Conservation (phyloP, 1,140 invertebrate genomes). For the Papilio dardanus region DNA sequence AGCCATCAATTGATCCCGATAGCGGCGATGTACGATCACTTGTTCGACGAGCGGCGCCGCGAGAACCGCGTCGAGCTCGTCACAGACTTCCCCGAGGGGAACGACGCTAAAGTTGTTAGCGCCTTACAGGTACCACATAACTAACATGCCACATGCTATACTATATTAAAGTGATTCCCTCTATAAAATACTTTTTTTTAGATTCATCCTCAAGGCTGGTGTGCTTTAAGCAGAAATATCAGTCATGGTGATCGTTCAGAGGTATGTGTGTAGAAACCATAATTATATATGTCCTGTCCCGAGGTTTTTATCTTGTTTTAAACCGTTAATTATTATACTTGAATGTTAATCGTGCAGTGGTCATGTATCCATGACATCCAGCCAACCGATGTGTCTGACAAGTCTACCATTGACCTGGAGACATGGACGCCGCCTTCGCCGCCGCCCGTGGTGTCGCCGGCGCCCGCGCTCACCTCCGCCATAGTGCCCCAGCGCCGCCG, state of each 20-base stretch:
- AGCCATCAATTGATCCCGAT: constrained; percentile 91
- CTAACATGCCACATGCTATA: not conserved
- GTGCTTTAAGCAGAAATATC: constrained; percentile 93
- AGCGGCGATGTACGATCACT: constrained; percentile 89
- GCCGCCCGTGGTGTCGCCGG: not conserved
- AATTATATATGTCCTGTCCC: no score
- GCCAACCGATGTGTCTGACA: constrained; percentile 80
- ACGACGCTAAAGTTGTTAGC: constrained; percentile 95
- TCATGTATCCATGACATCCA: constrained; percentile 97
- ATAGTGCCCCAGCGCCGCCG: no score
- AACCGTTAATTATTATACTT: no score
- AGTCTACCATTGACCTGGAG: constrained; percentile 67
- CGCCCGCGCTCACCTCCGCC: not conserved
- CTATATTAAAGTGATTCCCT: no score
- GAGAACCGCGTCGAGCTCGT: constrained; percentile 95
- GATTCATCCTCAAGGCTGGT: constrained; percentile 96
- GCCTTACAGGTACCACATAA: constrained; percentile 88
- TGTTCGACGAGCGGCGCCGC: constrained; percentile 89
- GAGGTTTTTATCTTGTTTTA: no score
- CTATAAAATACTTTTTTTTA: constrained; percentile 50
- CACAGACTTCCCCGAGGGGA: constrained; percentile 92
- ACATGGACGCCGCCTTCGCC: constrained; percentile 9
- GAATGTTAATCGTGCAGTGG: constrained; percentile 90
- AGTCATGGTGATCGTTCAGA: constrained; percentile 93
- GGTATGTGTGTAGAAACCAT: constrained; percentile 76